Percentiles rank a stretch among this genome's conserved stretches.
Evolutionary conservation across 2,797 vertebrate species (phyloP).

Genomic region (Perodicticus potto): DNA sequence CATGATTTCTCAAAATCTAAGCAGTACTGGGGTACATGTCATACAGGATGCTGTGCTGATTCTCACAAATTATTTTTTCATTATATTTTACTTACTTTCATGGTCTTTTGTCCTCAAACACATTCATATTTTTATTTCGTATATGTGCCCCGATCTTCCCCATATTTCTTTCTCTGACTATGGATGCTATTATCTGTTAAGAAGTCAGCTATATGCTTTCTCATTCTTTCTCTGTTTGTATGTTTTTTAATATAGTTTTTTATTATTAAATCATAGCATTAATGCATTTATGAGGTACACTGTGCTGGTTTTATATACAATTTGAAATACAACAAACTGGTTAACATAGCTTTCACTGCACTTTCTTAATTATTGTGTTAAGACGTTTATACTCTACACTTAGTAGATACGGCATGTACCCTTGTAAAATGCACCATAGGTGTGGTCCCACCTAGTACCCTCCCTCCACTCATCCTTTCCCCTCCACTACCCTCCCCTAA

Average conservation of each 20-base stretch:
- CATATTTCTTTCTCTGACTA: not conserved
- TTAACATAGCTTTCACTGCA: too few species aligned
- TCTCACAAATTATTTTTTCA: not conserved
- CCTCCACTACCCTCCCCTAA: not conserved
- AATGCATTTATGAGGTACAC: too few species aligned
- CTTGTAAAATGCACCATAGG: too few species aligned
- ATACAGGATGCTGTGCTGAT: not conserved
- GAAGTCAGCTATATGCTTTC: not conserved
- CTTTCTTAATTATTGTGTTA: too few species aligned
- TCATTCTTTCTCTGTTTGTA: not conserved
- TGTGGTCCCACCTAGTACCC: too few species aligned
- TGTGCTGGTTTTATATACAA: too few species aligned
- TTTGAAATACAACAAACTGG: too few species aligned
- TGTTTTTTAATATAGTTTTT: not conserved
- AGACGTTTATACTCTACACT: too few species aligned
- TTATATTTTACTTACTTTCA: not conserved
- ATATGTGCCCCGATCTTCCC: not conserved
- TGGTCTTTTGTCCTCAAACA: not conserved
- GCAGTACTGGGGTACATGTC: not conserved
- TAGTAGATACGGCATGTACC: too few species aligned
- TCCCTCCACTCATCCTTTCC: too few species aligned
- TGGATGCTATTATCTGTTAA: not conserved
- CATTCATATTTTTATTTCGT: not conserved
- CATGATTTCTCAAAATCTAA: not conserved
- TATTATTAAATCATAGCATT: too few species aligned